Evolutionary conservation across 1,140 invertebrate genomes (phyloP).

Genomic region (Drosophila sulfurigaster): DNA sequence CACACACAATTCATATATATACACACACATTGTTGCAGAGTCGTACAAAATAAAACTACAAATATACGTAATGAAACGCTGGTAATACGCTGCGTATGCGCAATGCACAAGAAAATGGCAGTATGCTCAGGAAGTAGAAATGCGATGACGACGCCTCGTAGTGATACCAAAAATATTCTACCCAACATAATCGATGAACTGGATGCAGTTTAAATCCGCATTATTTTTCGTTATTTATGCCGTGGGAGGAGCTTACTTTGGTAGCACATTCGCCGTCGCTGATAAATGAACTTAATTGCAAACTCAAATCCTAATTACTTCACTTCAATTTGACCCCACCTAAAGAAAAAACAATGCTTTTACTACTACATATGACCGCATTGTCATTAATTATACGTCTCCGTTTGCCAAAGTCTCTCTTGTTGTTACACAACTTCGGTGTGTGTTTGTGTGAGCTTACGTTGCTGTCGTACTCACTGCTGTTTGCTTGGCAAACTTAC

Average conservation of each 20-base stretch:
- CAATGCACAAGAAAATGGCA: constrained; percentile 64
- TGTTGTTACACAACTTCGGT: not conserved
- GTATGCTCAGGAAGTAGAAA: constrained; percentile 24
- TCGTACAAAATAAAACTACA: constrained; percentile 51
- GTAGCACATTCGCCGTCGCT: constrained; percentile 29
- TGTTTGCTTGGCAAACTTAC: constrained; percentile 68
- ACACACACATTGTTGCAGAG: constrained; percentile 54
- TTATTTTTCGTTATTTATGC: constrained; percentile 17
- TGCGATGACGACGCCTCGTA: constrained; percentile 6
- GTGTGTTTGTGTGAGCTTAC: constrained; percentile 53
- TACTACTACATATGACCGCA: constrained; percentile 19
- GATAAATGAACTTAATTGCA: constrained; percentile 78
- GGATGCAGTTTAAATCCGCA: constrained; percentile 10
- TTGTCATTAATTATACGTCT: constrained; percentile 76
- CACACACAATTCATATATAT: constrained; percentile 37
- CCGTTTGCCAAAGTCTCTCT: not conserved
- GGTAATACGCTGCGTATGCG: constrained; percentile 42
- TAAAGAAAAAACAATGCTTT: constrained; percentile 36
- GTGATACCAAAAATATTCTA: not conserved
- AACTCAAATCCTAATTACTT: constrained; percentile 80
- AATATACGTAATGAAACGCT: constrained; percentile 67
- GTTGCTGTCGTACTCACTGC: constrained; percentile 67
- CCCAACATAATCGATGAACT: not conserved
- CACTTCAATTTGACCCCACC: constrained; percentile 63
- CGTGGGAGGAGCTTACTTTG: constrained; percentile 3